Conservation (phyloP, 1,140 invertebrate species). For the Anagrus nilaparvatae region DNA sequence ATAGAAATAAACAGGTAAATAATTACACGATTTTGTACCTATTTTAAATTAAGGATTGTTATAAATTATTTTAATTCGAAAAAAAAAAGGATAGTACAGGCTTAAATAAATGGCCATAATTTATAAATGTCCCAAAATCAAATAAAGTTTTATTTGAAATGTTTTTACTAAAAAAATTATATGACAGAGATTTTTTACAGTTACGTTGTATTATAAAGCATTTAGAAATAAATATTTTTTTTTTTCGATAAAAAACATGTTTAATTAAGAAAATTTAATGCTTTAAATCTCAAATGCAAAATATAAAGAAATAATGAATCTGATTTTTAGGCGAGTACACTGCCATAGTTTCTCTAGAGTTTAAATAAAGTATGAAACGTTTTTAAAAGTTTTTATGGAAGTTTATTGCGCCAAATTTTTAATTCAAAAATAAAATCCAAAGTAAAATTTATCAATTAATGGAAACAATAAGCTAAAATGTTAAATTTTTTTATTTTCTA, state of each 20-base stretch:
- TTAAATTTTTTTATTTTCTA: constrained; percentile 7
- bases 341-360: constrained; percentile 43
- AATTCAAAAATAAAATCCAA: constrained; percentile 23
- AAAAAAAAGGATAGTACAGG: too few relatives aligned
- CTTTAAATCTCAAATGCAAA: constrained; percentile 35
- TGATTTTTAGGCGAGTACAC: constrained; percentile 40
- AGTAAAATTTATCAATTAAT: not conserved
- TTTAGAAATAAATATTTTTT: constrained; percentile 23
- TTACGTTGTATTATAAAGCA: constrained; percentile 39
- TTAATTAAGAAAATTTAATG: constrained; percentile 15
- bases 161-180: too few relatives aligned
- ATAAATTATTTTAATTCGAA: too few relatives aligned
- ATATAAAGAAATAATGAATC: constrained; percentile 36
- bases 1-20: too few relatives aligned
- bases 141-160: too few relatives aligned
- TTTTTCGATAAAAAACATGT: not conserved
- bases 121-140: too few relatives aligned
- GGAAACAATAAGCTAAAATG: constrained; percentile 4
- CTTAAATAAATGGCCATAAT: too few relatives aligned
- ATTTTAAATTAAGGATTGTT: too few relatives aligned
- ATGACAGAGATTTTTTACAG: constrained; percentile 41
- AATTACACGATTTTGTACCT: too few relatives aligned
- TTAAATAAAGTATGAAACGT: too few relatives aligned
- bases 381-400: too few relatives aligned
- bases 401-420: constrained; percentile 14